Percentiles rank a stretch among this genome's conserved stretches.
Conservation (phyloP, 2,797 vertebrate genomes). For the Phalanger gymnotis region DNA sequence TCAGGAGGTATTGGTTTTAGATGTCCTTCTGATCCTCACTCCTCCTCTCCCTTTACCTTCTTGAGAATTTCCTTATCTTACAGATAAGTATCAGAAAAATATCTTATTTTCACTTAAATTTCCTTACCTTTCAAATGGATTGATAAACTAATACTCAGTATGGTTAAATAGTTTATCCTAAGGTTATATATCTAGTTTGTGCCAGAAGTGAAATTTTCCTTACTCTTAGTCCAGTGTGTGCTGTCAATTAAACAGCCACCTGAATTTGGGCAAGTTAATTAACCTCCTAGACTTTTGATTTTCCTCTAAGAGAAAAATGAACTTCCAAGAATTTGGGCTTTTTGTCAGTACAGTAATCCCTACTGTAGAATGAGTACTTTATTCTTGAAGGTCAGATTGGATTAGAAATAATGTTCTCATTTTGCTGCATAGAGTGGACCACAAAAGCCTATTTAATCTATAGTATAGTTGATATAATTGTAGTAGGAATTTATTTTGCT, state of each 20-base stretch:
- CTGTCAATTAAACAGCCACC: neutral
- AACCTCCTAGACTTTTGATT: neutral
- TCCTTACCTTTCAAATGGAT: constrained; percentile 13
- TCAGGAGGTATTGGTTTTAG: constrained; percentile 1
- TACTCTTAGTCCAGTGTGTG: neutral
- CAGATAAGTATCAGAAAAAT: neutral
- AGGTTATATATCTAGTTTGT: neutral
- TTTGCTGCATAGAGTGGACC: neutral
- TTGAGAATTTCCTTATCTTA: neutral
- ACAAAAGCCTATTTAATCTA: neutral
- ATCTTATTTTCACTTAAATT: constrained; percentile 9
- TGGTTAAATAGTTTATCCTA: neutral
- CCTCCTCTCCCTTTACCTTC: neutral
- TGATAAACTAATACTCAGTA: neutral
- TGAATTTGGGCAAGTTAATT: neutral
- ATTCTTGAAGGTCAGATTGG: neutral
- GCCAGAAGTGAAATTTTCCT: neutral
- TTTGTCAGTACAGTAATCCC: neutral
- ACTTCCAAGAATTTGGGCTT: neutral
- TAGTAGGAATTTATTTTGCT: neutral
- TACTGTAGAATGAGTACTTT: neutral
- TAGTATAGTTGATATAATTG: neutral
- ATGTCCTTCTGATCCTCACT: neutral
- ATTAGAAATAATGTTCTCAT: neutral
- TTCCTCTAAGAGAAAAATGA: neutral